Base-by-base conservation (phyloP, 2,797 vertebrate genomes). In the Mallotus villosus region DNA sequence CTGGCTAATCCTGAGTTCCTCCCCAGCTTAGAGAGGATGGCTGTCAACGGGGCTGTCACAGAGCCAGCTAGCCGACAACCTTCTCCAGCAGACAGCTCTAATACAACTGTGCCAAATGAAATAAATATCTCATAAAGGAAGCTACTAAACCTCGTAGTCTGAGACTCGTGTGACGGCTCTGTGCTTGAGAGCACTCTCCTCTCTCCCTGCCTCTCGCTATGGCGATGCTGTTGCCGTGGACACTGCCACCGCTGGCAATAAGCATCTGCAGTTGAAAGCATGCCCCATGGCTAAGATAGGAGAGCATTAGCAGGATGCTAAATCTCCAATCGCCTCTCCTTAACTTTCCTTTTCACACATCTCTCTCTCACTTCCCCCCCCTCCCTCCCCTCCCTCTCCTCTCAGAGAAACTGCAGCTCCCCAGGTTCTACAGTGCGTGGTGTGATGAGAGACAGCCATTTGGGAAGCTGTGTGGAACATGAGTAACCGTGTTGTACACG, bases 191-290 rank as follows among this genome's bases (percentile, higher is more conserved):
- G 19, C 51, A 16, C 17, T 17, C 51, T n/a, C 65, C 70, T 9
- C 73, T 55, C 64, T 64, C 73, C 34, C 63, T 58, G 37, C 37
- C 37, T 41, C 37, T 41, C 2, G 37, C 37, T 41, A 11, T 6
- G 7, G 37, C 1, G 37, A 41, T 9, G 37, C 8, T 41, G 37
- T 41, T 70, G 72, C 37, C 9, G 1, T 16, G 63, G 72, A 73
- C 68, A 37, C 5, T 1, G 53, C 73, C 79, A 63, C 8, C 17
- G 49, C 61, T 70, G 73, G 65, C 74, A 76, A 81, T 82, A 78
- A 73, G 78, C 74, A 78, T 76, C 73, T 73, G 70, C 72, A 73
- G 71, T 83, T 74, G 69, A 83, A 81, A 83, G 81, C 17, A 29
- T 5, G 51, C 73, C 85, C 81, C 62, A n/a, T 73, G 75, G 82